Conservation (phyloP, 2,113 vertebrate genomes). For the Alces alces region DNA sequence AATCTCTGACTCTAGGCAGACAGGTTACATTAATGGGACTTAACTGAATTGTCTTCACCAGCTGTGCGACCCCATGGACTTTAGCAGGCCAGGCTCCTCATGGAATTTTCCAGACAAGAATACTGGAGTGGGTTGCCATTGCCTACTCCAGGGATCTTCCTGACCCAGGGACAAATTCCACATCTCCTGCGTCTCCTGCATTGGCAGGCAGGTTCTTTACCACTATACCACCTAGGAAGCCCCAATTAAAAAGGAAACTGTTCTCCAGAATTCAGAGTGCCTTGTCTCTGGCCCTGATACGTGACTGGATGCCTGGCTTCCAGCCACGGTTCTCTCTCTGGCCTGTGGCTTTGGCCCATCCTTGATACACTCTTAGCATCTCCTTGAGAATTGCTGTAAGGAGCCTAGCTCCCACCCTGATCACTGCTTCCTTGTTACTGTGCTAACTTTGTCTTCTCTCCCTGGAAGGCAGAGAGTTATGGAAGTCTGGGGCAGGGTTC, state of each 20-base stretch:
- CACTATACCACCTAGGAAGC: not conserved
- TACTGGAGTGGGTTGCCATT: not conserved
- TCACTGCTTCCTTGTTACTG: not conserved
- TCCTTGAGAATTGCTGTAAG: not conserved
- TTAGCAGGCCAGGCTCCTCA: not conserved
- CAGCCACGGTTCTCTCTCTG: not conserved
- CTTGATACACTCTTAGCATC: not conserved
- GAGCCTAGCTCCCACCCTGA: not conserved
- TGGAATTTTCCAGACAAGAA: not conserved
- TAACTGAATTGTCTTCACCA: not conserved
- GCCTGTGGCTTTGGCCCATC: not conserved
- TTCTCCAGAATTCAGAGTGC: not conserved
- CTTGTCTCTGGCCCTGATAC: not conserved
- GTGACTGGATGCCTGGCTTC: not conserved
- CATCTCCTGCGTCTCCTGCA: not conserved
- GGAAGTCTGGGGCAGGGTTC: not conserved
- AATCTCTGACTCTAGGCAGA: not conserved
- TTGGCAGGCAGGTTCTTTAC: not conserved
- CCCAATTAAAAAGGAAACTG: not conserved
- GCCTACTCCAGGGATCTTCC: not conserved
- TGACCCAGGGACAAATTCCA: not conserved
- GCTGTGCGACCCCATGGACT: not conserved
- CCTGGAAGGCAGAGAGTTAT: not conserved
- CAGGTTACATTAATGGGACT: not conserved
- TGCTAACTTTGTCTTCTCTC: not conserved